Conservation (phyloP, 2,797 vertebrate genomes). For the Pampus argenteus region DNA sequence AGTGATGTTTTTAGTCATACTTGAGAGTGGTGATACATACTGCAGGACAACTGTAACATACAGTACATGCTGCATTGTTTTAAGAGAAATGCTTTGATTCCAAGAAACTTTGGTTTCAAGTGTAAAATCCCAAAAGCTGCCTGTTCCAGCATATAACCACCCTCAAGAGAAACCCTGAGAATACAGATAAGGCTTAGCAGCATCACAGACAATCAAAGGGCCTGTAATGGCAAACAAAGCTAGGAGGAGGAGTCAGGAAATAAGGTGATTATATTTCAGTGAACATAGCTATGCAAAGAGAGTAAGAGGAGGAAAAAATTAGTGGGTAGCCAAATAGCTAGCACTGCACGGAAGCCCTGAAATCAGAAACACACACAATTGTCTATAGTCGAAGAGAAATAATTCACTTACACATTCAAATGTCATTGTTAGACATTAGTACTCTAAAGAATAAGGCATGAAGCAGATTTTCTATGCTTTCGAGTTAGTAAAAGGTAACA, state of each 20-base stretch:
- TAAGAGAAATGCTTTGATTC: slow-evolving; percentile 4
- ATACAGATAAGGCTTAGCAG: slow-evolving; percentile 55
- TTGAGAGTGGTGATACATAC: slow-evolving; percentile 42
- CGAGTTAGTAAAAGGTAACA: neutral
- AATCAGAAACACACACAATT: slow-evolving; percentile 60
- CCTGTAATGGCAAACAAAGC: slow-evolving; percentile 75
- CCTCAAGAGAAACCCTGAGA: slow-evolving; percentile 47
- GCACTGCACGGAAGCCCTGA: slow-evolving; percentile 67
- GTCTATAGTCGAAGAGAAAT: slow-evolving; percentile 39
- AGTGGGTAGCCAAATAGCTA: slow-evolving; percentile 61
- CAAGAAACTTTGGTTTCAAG: slow-evolving; percentile 6
- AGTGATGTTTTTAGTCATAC: slow-evolving; percentile 3
- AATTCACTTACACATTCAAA: slow-evolving; percentile 19
- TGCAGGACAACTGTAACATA: slow-evolving; percentile 43
- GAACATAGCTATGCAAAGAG: slow-evolving; percentile 58
- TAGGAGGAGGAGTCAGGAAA: slow-evolving; percentile 57
- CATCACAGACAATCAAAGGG: slow-evolving; percentile 60
- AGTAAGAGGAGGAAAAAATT: slow-evolving; percentile 52
- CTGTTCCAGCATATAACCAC: slow-evolving; percentile 55
- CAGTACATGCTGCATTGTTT: neutral
- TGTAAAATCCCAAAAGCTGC: slow-evolving; percentile 45
- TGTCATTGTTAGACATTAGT: slow-evolving; percentile 59
- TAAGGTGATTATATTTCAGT: slow-evolving; percentile 54
- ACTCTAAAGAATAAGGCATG: slow-evolving; percentile 33
- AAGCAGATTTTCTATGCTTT: slow-evolving; percentile 73